These are phyloP conservation scores for Microchrysa polita DNA, from an alignment of 2,888 invertebrate genomes.

Conservation along the genomic window DNA sequence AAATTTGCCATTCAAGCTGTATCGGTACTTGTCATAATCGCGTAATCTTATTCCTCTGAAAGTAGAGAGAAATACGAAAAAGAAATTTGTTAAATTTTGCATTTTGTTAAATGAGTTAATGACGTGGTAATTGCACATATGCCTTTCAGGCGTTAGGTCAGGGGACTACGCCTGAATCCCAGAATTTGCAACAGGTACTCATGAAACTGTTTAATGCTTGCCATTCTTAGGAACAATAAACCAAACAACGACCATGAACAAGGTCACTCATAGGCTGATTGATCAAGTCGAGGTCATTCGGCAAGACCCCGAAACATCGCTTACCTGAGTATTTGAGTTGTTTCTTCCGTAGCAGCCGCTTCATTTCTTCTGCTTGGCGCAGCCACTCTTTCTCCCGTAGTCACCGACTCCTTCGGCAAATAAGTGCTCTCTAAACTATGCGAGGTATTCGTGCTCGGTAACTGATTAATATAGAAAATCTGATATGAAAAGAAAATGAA, in stretches of 20 bases:
- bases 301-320: neutral
- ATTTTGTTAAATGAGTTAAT: no score
- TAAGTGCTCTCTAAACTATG: slow-evolving; percentile 56
- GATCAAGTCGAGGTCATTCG: no score
- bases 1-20: slow-evolving; percentile 64
- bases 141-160: no score
- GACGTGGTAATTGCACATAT: no score
- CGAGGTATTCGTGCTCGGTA: slow-evolving; percentile 60
- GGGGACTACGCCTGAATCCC: no score
- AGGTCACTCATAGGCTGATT: no score
- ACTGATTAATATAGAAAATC: slow-evolving; percentile 64
- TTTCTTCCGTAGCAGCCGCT: slow-evolving; percentile 46
- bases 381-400: neutral
- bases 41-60: slow-evolving; percentile 63
- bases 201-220: no score
- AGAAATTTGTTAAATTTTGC: neutral
- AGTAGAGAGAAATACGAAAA: slow-evolving; percentile 31
- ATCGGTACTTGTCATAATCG: slow-evolving; percentile 64
- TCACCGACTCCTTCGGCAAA: slow-evolving; percentile 21
- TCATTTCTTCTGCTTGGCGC: slow-evolving; percentile 50
- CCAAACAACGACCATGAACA: no score
- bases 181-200: no score
- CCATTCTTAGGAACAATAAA: no score
- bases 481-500: slow-evolving; percentile 62
- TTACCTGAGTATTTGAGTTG: slow-evolving; percentile 43